Conservation (phyloP, 2,113 vertebrate species). For the Dolichallabes microphthalmus region DNA sequence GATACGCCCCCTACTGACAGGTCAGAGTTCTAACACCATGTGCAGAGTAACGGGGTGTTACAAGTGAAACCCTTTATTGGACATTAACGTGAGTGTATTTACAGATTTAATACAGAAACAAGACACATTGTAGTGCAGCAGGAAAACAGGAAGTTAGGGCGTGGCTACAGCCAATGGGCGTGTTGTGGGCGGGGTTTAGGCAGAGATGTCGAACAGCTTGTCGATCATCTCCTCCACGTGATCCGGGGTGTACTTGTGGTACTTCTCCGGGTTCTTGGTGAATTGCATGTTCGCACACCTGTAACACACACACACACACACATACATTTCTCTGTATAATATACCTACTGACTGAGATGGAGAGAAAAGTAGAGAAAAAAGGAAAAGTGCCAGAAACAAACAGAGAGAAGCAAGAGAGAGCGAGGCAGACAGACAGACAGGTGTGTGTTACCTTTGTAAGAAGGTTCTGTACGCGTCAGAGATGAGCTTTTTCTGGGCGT, state of each 20-base stretch:
- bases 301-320: constrained; percentile 35
- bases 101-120: neutral
- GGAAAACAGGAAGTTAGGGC: neutral
- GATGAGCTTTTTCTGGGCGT: constrained; percentile 85
- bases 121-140: neutral
- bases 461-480: constrained; percentile 86
- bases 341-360: neutral
- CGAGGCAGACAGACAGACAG: neutral
- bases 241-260: constrained; percentile 90
- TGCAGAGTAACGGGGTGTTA: too few relatives aligned
- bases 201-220: constrained; percentile 93
- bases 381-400: neutral
- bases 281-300: constrained; percentile 89
- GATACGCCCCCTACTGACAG: neutral
- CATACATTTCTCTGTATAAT: neutral
- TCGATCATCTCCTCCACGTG: constrained; percentile 97
- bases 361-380: neutral
- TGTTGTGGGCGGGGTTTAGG: constrained; percentile 66
- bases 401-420: neutral
- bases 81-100: neutral
- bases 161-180: neutral
- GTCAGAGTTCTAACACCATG: neutral
- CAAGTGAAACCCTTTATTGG: neutral
- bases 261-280: constrained; percentile 96
- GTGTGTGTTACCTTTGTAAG: constrained; percentile 79